A percentile compares a stretch with the other conserved stretches of the same genome.
These are phyloP conservation scores for Gymnosoma rotundatum DNA, from an alignment of 2,888 invertebrate species.

Conservation along the genomic window DNA sequence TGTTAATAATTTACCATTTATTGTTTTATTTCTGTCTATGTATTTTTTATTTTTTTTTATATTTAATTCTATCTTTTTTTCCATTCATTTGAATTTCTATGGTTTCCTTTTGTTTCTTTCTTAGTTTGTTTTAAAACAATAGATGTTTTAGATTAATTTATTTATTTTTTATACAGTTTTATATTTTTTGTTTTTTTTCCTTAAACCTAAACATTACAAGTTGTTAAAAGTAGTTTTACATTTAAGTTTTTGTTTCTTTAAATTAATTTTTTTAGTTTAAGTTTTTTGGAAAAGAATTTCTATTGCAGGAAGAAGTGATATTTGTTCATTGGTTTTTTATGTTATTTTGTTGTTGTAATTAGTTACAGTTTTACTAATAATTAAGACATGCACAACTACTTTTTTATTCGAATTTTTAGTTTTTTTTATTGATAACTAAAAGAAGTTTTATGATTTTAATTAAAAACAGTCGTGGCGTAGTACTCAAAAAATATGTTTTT, in stretches of 20 bases:
- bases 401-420: neutral
- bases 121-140: too few species aligned
- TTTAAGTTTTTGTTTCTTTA: constrained; percentile 3
- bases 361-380: constrained; percentile 9
- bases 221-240: constrained; percentile 24
- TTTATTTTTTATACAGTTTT: neutral
- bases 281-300: constrained; percentile 33
- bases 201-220: constrained; percentile 46
- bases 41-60: constrained; percentile 20
- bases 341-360: constrained; percentile 9
- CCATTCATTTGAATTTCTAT: neutral
- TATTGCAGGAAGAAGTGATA: constrained; percentile 57
- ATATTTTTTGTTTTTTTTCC: constrained; percentile 13
- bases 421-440: neutral
- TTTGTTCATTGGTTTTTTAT: constrained; percentile 6
- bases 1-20: constrained; percentile 59
- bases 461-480: neutral
- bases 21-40: constrained; percentile 20
- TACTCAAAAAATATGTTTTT: too few species aligned
- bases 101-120: too few species aligned
- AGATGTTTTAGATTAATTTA: too few species aligned
- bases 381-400: constrained; percentile 55
- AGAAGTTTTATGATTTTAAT: neutral
- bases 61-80: constrained; percentile 37
- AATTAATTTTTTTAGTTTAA: constrained; percentile 20